Percentiles rank a stretch among this genome's conserved stretches.
These are phyloP conservation scores for Pachypsylla venusta DNA, from an alignment of 1,140 invertebrate genomes.

Conservation along the genomic window DNA sequence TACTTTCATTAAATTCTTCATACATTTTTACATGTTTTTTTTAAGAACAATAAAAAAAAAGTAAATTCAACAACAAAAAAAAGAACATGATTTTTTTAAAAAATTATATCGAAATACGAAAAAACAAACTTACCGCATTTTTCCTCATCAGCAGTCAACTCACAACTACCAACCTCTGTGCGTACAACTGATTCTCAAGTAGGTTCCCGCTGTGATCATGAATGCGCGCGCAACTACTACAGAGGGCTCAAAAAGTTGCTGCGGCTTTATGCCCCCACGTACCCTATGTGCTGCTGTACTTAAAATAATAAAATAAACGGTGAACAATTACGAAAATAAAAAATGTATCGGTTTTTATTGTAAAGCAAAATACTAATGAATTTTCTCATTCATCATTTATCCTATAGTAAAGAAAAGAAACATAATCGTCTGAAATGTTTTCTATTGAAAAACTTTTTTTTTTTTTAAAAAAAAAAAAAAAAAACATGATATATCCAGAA, in stretches of 20 bases:
- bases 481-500: neutral
- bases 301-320: neutral
- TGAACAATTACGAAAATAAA: neutral
- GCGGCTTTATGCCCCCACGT: neutral
- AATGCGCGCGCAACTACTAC: neutral
- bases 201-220: neutral
- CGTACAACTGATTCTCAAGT: too few species aligned
- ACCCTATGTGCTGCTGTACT: neutral
- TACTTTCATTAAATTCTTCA: neutral
- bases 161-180: too few species aligned
- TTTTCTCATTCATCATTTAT: neutral
- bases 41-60: neutral
- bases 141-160: too few species aligned
- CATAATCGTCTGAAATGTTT: neutral
- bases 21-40: neutral
- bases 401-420: neutral
- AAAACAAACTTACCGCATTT: neutral
- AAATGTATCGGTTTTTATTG: neutral
- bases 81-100: neutral
- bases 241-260: neutral
- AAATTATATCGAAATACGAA: neutral
- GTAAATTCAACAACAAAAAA: neutral
- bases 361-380: neutral
- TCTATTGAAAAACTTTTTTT: neutral
- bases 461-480: neutral